Conservation (phyloP, 2,888 invertebrate genomes). For the Smittia sp. region DNA sequence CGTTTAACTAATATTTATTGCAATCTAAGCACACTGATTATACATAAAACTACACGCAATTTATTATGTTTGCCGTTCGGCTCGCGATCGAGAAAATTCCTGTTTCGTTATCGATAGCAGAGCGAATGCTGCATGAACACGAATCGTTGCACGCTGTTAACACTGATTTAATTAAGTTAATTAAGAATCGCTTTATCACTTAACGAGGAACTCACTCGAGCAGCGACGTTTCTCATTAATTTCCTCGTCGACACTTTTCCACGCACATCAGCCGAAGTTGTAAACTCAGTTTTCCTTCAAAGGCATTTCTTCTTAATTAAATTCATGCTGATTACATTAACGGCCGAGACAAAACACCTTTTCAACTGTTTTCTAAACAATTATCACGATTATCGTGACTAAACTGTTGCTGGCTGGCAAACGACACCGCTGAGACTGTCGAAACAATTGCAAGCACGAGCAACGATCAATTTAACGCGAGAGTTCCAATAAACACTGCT, state of each 20-base stretch:
- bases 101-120: background rate
- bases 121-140: background rate
- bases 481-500: too few species aligned
- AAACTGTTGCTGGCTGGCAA: background rate
- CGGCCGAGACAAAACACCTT: background rate
- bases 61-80: slow-evolving; percentile 23
- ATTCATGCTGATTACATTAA: slow-evolving; percentile 8
- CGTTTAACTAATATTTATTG: slow-evolving; percentile 37
- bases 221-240: too few species aligned
- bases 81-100: background rate
- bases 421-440: too few species aligned
- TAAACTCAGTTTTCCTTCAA: background rate
- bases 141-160: background rate
- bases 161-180: background rate
- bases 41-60: slow-evolving; percentile 34
- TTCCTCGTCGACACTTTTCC: too few species aligned
- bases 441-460: too few species aligned
- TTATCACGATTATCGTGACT: slow-evolving; percentile 35
- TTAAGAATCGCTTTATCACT: slow-evolving; percentile 12
- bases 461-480: too few species aligned
- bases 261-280: too few species aligned
- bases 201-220: too few species aligned
- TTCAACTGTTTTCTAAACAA: background rate
- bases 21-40: slow-evolving; percentile 34
- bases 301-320: background rate